These are phyloP conservation scores for Anguilla obscura DNA, from an alignment of 2,797 vertebrate genomes.

Conservation along the genomic window DNA sequence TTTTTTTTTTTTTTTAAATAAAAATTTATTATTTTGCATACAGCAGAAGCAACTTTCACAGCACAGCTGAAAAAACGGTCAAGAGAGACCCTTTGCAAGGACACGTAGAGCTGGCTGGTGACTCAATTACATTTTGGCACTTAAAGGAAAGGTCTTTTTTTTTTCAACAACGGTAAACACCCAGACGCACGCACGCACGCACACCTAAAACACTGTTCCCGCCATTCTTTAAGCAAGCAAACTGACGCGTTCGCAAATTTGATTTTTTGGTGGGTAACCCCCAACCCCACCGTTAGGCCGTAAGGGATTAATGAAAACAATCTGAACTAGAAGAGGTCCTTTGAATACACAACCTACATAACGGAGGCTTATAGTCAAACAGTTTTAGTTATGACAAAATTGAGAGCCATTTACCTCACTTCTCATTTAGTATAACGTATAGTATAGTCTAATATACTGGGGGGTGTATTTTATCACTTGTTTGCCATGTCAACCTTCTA, in stretches of 20 bases:
- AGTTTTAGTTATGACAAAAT: not conserved
- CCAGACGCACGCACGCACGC: not conserved
- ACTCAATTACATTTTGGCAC: slow-evolving; percentile 16
- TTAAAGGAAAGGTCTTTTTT: not conserved
- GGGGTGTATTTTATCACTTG: not conserved
- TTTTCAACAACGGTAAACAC: not conserved
- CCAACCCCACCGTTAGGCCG: not conserved
- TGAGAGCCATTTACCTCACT: not conserved
- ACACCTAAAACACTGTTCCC: not conserved
- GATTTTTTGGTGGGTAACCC: not conserved
- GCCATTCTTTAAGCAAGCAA: not conserved
- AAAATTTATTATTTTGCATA: not conserved
- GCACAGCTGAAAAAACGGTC: not conserved
- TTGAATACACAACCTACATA: not conserved
- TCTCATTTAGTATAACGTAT: not conserved
- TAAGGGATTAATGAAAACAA: not conserved
- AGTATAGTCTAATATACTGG: not conserved
- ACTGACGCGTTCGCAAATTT: not conserved
- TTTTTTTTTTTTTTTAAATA: not conserved
- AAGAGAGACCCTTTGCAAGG: not conserved
- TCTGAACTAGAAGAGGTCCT: not conserved
- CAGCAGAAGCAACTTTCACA: not conserved
- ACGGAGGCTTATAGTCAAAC: not conserved
- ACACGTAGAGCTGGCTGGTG: not conserved
- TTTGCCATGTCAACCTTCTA: not conserved